A percentile compares a stretch with the other conserved stretches of the same genome.
Conservation (phyloP, 2,888 invertebrate genomes). For the Rhodophaea formosa region DNA sequence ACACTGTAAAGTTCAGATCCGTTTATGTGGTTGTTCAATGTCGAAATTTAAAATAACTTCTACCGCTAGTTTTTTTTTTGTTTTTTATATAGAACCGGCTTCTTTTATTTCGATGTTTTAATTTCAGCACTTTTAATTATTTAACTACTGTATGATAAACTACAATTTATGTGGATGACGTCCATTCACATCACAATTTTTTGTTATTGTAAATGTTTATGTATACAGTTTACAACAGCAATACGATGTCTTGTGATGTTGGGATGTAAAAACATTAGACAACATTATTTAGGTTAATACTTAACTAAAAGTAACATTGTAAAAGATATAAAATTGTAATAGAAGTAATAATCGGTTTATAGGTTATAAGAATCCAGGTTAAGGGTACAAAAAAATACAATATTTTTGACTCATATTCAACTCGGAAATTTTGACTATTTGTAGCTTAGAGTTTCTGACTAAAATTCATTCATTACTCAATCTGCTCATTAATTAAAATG, state of each 20-base stretch:
- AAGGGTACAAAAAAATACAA: too few species aligned
- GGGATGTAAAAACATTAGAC: not conserved
- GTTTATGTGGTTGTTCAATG: constrained; percentile 3
- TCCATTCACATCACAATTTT: not conserved
- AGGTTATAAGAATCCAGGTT: too few species aligned
- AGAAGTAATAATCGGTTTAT: too few species aligned
- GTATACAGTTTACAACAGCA: not conserved
- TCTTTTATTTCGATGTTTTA: constrained; percentile 18
- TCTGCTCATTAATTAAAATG: too few species aligned
- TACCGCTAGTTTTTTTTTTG: constrained; percentile 11
- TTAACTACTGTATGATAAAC: not conserved
- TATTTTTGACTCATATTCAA: too few species aligned
- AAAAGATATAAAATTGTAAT: too few species aligned
- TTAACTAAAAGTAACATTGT: too few species aligned
- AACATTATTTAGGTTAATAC: not conserved
- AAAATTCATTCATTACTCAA: too few species aligned
- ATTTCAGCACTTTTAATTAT: constrained; percentile 21
- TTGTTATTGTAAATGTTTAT: constrained; percentile 3
- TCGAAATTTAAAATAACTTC: constrained; percentile 1
- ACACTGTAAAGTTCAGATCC: not conserved
- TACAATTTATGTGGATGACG: not conserved
- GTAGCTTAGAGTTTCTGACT: too few species aligned
- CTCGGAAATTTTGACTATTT: too few species aligned
- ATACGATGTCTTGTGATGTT: not conserved
- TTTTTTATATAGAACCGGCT: constrained; percentile 18